Evolutionary conservation across 2,888 invertebrate genomes (phyloP).

Genomic region (Athrips mouffetella): DNA sequence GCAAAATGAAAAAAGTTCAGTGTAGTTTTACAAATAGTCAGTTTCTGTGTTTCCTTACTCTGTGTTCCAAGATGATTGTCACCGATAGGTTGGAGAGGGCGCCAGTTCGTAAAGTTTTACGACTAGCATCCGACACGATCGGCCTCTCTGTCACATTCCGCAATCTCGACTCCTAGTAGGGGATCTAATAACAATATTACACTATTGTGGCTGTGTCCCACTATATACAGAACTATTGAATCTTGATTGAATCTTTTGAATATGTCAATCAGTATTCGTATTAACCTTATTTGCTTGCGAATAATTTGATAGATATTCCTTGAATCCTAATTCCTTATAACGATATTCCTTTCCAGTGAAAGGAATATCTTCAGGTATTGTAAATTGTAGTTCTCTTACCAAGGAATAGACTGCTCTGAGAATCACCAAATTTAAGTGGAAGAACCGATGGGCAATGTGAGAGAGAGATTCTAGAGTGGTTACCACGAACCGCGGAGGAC

Average conservation of each 20-base stretch:
- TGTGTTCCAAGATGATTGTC: slow-evolving; percentile 60
- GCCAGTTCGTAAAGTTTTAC: slow-evolving; percentile 76
- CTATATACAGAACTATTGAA: slow-evolving; percentile 1
- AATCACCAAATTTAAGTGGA: too few species aligned
- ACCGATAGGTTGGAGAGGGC: slow-evolving; percentile 66
- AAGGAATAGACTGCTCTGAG: too few species aligned
- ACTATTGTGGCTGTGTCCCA: slow-evolving; percentile 27
- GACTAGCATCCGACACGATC: slow-evolving; percentile 63
- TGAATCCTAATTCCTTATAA: too few species aligned
- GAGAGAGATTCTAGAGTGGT: too few species aligned
- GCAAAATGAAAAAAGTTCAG: too few species aligned
- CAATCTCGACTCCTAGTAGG: slow-evolving; percentile 28
- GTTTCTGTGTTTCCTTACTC: slow-evolving; percentile 32
- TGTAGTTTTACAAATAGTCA: too few species aligned
- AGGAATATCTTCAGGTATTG: too few species aligned
- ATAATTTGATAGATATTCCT: background rate
- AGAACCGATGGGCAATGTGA: too few species aligned
- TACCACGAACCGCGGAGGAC: too few species aligned
- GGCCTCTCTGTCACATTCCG: slow-evolving; percentile 33
- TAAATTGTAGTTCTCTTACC: too few species aligned
- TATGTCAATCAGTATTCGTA: background rate
- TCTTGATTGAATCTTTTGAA: slow-evolving; percentile 15
- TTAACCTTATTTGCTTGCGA: background rate
- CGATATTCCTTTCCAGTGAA: too few species aligned
- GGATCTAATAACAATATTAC: slow-evolving; percentile 27